Conservation (phyloP, 2,113 vertebrate species). For the Galeopterus variegatus region DNA sequence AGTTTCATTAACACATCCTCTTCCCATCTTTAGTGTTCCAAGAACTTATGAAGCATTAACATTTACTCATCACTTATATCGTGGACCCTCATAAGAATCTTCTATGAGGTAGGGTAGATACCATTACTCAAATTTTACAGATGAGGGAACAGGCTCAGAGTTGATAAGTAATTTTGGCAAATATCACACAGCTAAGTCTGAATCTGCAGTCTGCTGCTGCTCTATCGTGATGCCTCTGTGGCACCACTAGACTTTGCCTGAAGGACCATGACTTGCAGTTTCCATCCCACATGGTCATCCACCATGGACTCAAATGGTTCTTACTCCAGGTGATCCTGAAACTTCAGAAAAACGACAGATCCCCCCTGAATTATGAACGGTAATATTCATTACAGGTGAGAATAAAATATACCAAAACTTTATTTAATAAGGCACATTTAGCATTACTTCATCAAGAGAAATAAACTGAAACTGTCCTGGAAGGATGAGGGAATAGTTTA, state of each 20-base stretch:
- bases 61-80: background rate
- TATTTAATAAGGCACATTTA: background rate
- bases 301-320: background rate
- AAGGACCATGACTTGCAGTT: background rate
- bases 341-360: background rate
- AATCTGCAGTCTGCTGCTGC: background rate
- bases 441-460: background rate
- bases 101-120: background rate
- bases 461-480: background rate
- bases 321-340: background rate
- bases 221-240: background rate
- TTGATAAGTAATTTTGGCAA: background rate
- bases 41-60: background rate
- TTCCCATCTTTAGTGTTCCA: background rate
- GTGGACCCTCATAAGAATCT: background rate
- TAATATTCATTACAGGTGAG: background rate
- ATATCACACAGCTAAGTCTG: background rate
- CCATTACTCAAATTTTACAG: background rate
- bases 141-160: background rate
- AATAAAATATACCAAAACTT: slow-evolving; percentile 4
- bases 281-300: background rate
- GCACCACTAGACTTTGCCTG: background rate
- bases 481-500: background rate
- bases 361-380: background rate
- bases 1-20: background rate